phyloP scores from a whole-genome alignment of 2,797 vertebrate species.

The Hypotaenidia philippensis region DNA sequence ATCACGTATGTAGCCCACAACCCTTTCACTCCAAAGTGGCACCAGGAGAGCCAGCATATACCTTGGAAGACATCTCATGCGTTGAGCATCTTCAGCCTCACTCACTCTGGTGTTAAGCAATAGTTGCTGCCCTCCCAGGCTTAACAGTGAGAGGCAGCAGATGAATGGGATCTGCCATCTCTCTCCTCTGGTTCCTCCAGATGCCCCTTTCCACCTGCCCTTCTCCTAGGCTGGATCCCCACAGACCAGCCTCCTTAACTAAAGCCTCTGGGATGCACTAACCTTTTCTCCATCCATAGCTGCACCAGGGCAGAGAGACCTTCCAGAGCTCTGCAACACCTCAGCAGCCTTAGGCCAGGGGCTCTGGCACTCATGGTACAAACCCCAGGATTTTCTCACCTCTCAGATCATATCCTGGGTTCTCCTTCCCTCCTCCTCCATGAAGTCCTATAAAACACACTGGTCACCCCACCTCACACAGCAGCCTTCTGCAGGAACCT shows the following conservation, averaged over 20 bases:
- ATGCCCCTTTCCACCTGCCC: neutral
- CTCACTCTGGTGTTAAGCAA: neutral
- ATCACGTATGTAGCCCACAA: no score
- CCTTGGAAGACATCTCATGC: neutral
- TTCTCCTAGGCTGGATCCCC: neutral
- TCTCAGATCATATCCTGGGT: neutral
- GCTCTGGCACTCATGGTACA: neutral
- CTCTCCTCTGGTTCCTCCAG: neutral
- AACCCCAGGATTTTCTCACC: neutral
- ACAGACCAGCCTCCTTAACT: neutral
- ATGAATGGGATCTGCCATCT: neutral
- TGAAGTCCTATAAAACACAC: neutral
- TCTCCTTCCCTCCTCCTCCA: neutral
- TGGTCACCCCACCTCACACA: neutral
- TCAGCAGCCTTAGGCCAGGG: neutral
- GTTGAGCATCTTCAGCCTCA: neutral
- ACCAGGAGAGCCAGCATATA: neutral
- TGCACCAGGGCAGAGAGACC: neutral
- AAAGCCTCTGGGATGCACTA: neutral
- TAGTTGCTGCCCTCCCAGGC: neutral
- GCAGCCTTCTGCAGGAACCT: neutral
- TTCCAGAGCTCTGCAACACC: fast-evolving
- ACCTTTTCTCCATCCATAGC: neutral
- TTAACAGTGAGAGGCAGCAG: neutral
- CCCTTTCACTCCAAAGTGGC: neutral